Percentiles rank a stretch among this genome's conserved stretches.
Conservation (phyloP, 1,140 invertebrate genomes). For the Samia ricini region DNA sequence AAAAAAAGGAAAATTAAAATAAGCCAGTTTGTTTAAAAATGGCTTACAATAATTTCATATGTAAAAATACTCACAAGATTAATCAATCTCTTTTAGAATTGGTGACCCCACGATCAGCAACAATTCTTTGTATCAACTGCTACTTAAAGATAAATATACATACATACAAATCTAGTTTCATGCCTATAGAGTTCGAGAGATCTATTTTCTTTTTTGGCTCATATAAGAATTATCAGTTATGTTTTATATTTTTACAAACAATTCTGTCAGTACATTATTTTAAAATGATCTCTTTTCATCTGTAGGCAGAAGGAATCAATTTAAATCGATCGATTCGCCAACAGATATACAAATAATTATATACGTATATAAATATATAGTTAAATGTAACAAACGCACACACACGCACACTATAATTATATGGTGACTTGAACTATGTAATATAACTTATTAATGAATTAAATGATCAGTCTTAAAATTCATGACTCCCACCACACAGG, state of each 20-base stretch:
- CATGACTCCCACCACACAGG: conserved; percentile 45
- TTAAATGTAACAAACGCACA: conserved; percentile 52
- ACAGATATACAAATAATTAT: conserved; percentile 21
- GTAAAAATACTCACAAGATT: neutral
- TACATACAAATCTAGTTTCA: neutral
- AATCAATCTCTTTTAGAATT: neutral
- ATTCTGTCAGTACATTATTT: neutral
- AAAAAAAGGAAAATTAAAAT: conserved; percentile 9
- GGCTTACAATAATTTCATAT: neutral
- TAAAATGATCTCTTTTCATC: conserved; percentile 2
- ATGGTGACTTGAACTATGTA: conserved; percentile 62
- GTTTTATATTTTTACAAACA: neutral
- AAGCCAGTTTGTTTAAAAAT: neutral
- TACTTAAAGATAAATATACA: neutral
- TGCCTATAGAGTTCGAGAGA: neutral
- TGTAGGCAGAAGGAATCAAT: neutral
- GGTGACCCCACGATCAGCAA: neutral
- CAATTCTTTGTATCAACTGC: neutral
- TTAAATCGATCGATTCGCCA: neutral
- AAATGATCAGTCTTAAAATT: conserved; percentile 75
- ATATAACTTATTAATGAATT: conserved; percentile 74
- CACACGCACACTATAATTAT: conserved; percentile 51
- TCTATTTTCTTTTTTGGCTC: neutral
- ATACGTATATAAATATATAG: conserved; percentile 56
- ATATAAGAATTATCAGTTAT: neutral